Percentiles rank a stretch among this genome's conserved stretches.
phyloP scores from a whole-genome alignment of 2,113 vertebrate genomes.

The Hyperoodon ampullatus region DNA sequence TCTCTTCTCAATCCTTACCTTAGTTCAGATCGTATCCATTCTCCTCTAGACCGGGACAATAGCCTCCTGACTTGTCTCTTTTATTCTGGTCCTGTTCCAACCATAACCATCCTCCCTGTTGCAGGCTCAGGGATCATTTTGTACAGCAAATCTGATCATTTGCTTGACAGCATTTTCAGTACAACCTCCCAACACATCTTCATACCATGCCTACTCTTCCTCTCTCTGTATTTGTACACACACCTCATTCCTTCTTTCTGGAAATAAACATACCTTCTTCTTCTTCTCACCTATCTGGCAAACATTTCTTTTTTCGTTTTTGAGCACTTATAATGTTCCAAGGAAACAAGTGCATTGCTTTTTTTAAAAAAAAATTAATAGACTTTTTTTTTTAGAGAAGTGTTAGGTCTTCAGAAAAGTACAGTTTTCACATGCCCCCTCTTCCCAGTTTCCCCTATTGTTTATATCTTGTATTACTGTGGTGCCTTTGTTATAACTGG shows the following conservation, averaged over 20 bases:
- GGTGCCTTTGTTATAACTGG: not conserved
- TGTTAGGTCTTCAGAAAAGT: not conserved
- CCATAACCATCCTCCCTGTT: not conserved
- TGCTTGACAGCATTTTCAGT: not conserved
- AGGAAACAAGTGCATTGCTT: not conserved
- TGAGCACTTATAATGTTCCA: not conserved
- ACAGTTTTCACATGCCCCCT: not conserved
- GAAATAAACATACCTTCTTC: not conserved
- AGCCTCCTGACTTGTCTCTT: not conserved
- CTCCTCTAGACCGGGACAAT: not conserved
- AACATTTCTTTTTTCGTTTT: not conserved
- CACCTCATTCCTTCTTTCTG: not conserved
- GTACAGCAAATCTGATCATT: not conserved
- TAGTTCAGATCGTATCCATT: not conserved
- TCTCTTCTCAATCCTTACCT: not conserved
- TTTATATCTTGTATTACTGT: not conserved
- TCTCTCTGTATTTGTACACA: not conserved
- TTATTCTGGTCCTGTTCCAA: not conserved
- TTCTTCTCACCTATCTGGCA: not conserved
- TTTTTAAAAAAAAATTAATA: not conserved
- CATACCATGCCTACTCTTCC: not conserved
- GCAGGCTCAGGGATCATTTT: not conserved
- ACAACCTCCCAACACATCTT: not conserved
- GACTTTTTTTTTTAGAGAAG: not conserved
- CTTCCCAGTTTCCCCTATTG: not conserved